Evolutionary conservation across 2,888 invertebrate species (phyloP).

Genomic region (Clanis bilineata): DNA sequence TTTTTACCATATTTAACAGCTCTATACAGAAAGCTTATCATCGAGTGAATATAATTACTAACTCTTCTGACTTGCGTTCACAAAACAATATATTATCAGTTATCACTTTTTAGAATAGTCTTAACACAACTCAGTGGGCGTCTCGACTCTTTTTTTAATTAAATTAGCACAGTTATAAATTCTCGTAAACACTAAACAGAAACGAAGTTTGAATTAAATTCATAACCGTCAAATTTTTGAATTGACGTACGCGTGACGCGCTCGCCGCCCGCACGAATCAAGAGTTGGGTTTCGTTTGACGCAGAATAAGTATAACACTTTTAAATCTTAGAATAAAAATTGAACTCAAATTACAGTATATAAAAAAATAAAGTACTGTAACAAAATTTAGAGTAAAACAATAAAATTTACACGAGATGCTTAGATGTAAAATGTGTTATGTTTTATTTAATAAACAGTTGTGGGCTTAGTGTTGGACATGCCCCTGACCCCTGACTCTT

Average conservation of each 20-base stretch:
- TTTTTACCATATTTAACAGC: slow-evolving; percentile 53
- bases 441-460: too few species aligned
- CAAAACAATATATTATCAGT: slow-evolving; percentile 16
- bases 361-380: too few species aligned
- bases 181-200: slow-evolving; percentile 35
- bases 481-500: too few species aligned
- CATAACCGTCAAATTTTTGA: slow-evolving; percentile 50
- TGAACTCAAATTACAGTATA: too few species aligned
- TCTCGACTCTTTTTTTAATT: slow-evolving; percentile 24
- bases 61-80: slow-evolving; percentile 4
- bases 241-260: slow-evolving; percentile 33
- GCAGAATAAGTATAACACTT: too few species aligned
- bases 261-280: slow-evolving; percentile 14
- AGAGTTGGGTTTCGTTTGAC: too few species aligned
- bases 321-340: too few species aligned
- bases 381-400: too few species aligned
- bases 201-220: slow-evolving; percentile 39
- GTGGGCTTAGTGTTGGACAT: too few species aligned
- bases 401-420: too few species aligned
- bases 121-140: slow-evolving; percentile 30
- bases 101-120: slow-evolving; percentile 32
- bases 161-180: slow-evolving; percentile 26
- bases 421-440: too few species aligned
- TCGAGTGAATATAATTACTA: slow-evolving; percentile 27
- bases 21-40: slow-evolving; percentile 31